Percentiles rank a stretch among this genome's conserved stretches.
Evolutionary conservation across 2,888 invertebrate species (phyloP).

Genomic region (Ennomos fuscantarius): DNA sequence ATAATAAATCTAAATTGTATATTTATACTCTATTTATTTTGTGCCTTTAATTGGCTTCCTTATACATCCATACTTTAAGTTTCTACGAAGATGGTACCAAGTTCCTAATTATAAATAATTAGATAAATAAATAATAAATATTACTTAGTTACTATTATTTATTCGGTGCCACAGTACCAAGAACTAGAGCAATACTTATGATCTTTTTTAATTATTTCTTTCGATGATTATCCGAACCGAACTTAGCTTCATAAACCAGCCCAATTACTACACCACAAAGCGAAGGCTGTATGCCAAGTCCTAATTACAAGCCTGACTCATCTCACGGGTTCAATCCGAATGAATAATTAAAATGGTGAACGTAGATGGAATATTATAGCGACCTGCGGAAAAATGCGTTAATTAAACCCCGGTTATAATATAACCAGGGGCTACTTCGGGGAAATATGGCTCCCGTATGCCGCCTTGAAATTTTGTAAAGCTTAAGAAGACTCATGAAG

Average conservation of each 20-base stretch:
- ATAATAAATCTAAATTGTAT: no score
- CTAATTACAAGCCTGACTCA: conserved; percentile 5
- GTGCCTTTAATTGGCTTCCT: no score
- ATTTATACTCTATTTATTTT: no score
- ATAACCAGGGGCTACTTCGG: conserved; percentile 5
- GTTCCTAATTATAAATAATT: no score
- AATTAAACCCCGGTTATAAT: conserved; percentile 15
- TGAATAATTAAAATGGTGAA: conserved; percentile 14
- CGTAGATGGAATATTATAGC: conserved; percentile 24
- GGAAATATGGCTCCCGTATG: not conserved
- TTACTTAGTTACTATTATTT: no score
- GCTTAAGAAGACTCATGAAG: not conserved
- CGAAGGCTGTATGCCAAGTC: not conserved
- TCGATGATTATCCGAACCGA: not conserved
- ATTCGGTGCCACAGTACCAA: no score
- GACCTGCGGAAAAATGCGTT: conserved; percentile 9
- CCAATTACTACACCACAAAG: not conserved
- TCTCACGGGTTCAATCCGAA: conserved; percentile 16
- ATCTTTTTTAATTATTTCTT: no score
- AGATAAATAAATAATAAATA: no score
- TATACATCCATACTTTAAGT: no score
- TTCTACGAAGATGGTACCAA: no score
- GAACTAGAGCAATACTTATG: no score
- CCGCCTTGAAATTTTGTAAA: not conserved
- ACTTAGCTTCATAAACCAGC: not conserved